These are phyloP conservation scores for Myotis planiceps DNA, from an alignment of 2,797 vertebrate genomes.

Conservation along the genomic window DNA sequence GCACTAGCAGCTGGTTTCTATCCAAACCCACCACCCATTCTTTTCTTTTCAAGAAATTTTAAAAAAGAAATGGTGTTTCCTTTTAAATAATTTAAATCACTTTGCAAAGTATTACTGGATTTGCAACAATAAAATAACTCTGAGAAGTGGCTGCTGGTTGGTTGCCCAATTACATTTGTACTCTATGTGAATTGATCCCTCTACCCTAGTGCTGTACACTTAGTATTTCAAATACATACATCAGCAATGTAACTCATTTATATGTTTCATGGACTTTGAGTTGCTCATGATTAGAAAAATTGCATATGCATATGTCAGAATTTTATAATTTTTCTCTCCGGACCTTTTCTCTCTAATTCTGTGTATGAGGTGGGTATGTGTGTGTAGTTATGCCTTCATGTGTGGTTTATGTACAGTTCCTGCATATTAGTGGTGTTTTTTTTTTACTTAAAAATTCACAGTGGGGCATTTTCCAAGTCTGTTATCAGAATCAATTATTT, in stretches of 20 bases:
- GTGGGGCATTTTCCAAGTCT: not conserved
- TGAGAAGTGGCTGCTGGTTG: slow-evolving; percentile 51
- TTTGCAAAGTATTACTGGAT: slow-evolving; percentile 48
- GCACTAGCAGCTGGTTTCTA: not conserved
- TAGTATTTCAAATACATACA: slow-evolving; percentile 53
- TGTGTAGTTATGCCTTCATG: not conserved
- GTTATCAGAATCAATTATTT: not conserved
- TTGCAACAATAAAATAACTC: slow-evolving; percentile 56
- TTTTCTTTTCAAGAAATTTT: slow-evolving; percentile 12
- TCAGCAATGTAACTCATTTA: not conserved
- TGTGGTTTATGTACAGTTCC: not conserved
- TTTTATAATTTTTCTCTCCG: slow-evolving; percentile 36
- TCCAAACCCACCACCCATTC: not conserved
- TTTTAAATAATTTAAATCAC: slow-evolving; percentile 70
- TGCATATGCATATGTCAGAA: slow-evolving; percentile 14
- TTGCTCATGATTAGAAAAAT: slow-evolving; percentile 60
- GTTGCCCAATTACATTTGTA: slow-evolving; percentile 51
- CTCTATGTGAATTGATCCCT: slow-evolving; percentile 35
- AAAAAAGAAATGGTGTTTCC: slow-evolving; percentile 29
- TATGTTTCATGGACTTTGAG: slow-evolving; percentile 61
- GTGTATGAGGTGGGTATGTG: not conserved
- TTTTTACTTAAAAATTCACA: slow-evolving; percentile 21
- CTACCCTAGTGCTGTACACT: not conserved
- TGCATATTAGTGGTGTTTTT: not conserved
- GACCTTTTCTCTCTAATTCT: slow-evolving; percentile 8